Percentiles rank a stretch among this genome's conserved stretches.
phyloP scores from a whole-genome alignment of 2,888 invertebrate species.

The Steromphala cineraria region DNA sequence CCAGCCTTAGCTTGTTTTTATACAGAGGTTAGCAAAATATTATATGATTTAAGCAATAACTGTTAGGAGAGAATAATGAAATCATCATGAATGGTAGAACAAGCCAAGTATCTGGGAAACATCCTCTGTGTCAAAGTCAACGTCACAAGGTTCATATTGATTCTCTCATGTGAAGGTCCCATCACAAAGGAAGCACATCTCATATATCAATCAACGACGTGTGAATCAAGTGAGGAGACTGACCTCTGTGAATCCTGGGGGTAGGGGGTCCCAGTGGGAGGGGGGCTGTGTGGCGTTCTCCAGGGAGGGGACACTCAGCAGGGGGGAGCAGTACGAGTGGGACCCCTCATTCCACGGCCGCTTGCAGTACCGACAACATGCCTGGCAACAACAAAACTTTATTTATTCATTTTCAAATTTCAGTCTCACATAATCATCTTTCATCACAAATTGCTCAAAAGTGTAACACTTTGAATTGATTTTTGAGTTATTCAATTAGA shows the following conservation, averaged over 20 bases:
- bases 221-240: not conserved
- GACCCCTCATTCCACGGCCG: constrained; percentile 34
- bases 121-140: too few relatives aligned
- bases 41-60: too few relatives aligned
- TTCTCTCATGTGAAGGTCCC: too few relatives aligned
- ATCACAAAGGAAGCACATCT: too few relatives aligned
- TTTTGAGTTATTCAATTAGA: not conserved
- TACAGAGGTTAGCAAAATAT: too few relatives aligned
- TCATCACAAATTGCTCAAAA: not conserved
- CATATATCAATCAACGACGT: too few relatives aligned
- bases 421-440: not conserved
- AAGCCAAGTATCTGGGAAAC: too few relatives aligned
- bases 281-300: not conserved
- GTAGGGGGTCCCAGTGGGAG: constrained; percentile 31
- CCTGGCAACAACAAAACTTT: constrained; percentile 32
- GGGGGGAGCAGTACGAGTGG: constrained; percentile 40
- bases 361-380: constrained; percentile 47
- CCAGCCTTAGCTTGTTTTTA: too few relatives aligned
- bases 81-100: too few relatives aligned
- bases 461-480: not conserved
- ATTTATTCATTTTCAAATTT: not conserved
- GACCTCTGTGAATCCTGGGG: constrained; percentile 35
- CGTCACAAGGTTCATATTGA: too few relatives aligned
- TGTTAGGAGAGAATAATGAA: too few relatives aligned
- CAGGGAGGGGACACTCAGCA: constrained; percentile 16